Conservation (phyloP, 1,140 invertebrate species). For the Amphibalanus amphitrite region DNA sequence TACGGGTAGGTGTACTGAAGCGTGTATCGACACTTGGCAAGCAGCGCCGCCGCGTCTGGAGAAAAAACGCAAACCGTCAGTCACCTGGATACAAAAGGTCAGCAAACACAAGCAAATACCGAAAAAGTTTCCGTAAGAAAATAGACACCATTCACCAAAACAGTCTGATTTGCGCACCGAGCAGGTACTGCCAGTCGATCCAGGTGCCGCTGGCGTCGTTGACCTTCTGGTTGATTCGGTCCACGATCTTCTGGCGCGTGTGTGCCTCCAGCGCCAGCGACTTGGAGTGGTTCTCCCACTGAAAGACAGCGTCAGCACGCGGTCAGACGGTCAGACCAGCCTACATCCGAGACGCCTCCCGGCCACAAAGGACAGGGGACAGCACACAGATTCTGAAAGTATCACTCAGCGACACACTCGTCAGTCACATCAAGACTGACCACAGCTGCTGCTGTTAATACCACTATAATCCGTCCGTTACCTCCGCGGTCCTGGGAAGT, state of each 20-base stretch:
- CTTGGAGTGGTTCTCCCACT: slow-evolving; percentile 98
- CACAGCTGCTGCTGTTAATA: too few species aligned
- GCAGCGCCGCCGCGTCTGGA: slow-evolving; percentile 60
- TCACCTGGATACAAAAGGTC: too few species aligned
- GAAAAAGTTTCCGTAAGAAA: too few species aligned
- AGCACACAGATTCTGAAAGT: too few species aligned
- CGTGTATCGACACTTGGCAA: slow-evolving; percentile 94
- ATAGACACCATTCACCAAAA: too few species aligned
- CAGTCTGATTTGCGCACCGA: too few species aligned
- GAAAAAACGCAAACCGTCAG: background rate
- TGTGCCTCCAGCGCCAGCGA: slow-evolving; percentile 91
- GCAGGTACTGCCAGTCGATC: slow-evolving; percentile 99
- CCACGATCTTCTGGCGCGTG: slow-evolving; percentile 70
- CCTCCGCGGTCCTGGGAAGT: too few species aligned
- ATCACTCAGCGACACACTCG: too few species aligned
- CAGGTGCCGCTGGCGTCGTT: slow-evolving; percentile 64
- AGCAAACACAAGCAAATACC: too few species aligned
- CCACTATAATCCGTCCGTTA: too few species aligned
- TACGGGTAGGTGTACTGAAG: slow-evolving; percentile 99
- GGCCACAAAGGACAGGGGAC: too few species aligned
- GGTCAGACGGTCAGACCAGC: background rate
- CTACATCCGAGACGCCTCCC: slow-evolving; percentile 2
- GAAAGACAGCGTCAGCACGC: slow-evolving; percentile 20
- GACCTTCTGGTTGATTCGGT: slow-evolving; percentile 43
- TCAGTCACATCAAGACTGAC: too few species aligned